Evolutionary conservation across 2,113 vertebrate species (phyloP).

Genomic region (Synchiropus splendidus): DNA sequence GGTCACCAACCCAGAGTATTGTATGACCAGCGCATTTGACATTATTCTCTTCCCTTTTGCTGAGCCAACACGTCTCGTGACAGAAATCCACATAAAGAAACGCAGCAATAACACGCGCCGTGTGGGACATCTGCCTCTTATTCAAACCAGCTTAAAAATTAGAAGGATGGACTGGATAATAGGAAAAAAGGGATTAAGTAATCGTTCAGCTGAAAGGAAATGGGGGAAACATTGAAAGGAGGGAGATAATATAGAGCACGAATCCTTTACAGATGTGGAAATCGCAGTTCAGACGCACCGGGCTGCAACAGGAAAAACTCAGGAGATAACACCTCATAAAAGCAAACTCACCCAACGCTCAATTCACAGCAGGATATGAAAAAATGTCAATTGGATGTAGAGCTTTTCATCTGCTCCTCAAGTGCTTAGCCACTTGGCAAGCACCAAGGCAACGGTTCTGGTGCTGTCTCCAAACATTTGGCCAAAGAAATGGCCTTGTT

Average conservation of each 20-base stretch:
- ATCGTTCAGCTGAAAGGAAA: constrained; percentile 17
- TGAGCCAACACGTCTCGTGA: too few relatives aligned
- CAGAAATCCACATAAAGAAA: constrained; percentile 4
- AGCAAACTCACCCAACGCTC: not conserved
- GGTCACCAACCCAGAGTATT: too few relatives aligned
- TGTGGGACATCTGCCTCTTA: constrained; percentile 18
- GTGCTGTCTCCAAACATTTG: too few relatives aligned
- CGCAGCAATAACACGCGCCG: not conserved
- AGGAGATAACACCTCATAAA: too few relatives aligned
- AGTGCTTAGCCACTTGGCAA: too few relatives aligned
- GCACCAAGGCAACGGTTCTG: too few relatives aligned
- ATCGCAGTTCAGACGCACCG: constrained; percentile 26
- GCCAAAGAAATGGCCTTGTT: too few relatives aligned
- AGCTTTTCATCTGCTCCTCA: too few relatives aligned
- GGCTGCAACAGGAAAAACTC: constrained; percentile 25
- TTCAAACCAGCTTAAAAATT: constrained; percentile 18
- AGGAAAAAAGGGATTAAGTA: constrained; percentile 13
- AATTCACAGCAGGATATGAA: too few relatives aligned
- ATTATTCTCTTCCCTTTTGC: too few relatives aligned
- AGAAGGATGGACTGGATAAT: constrained; percentile 8
- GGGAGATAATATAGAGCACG: constrained; percentile 48
- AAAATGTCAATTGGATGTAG: too few relatives aligned
- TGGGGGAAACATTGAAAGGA: constrained; percentile 25
- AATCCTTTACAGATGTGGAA: constrained; percentile 48
- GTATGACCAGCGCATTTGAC: too few relatives aligned